Base-by-base conservation (phyloP, 2,797 vertebrate species). In the Sebastes iracundus region DNA sequence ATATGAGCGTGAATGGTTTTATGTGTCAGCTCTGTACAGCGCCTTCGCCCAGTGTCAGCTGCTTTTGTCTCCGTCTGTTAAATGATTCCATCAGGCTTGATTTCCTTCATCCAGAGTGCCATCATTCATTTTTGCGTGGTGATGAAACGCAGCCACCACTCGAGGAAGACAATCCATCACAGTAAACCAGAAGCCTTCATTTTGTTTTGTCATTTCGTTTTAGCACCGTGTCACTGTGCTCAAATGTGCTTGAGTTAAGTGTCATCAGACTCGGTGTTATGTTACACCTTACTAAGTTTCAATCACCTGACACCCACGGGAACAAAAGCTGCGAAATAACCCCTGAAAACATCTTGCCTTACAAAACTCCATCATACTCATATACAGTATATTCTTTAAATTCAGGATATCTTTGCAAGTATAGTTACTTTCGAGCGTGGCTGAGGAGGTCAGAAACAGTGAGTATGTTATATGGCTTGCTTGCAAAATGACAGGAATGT, bases 401-500 rank as follows among this genome's bases (percentile, higher is more conserved):
- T 23, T 73, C 6, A 18, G 20, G 6, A 52, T 46, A 53, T 80
- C 38, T 55, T 73, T 65, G 10, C 8, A 22, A 10, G 18, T 2
- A 42, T 16, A 6, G 18, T 30, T 16, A 9, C 11, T 25, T 81
- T 82, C 22, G 33, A 23, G 55, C 35, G 6, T 6, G 38, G 27
- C 12, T 53, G 69, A 72, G 59, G 13, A 66, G 7, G 16, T 59
- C 13, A n/a, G n/a, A 56, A 74, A 63, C 20, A 32, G 10, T 56
- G 25, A 75, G 63, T 20, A 71, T 14, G 69, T 72, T 18, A 56
- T 27, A 59, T 22, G 53, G 60, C 52, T 60, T 3, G 4, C 62
- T 72, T 62, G 64, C 75, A 32, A 80, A 87, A 79, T 79, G 68
- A 76, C 73, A 81, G 70, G 84, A 89, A 91, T 85, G 84, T 78